Conservation (phyloP, 1,140 invertebrate genomes). For the Pygmarrhopalites habei region DNA sequence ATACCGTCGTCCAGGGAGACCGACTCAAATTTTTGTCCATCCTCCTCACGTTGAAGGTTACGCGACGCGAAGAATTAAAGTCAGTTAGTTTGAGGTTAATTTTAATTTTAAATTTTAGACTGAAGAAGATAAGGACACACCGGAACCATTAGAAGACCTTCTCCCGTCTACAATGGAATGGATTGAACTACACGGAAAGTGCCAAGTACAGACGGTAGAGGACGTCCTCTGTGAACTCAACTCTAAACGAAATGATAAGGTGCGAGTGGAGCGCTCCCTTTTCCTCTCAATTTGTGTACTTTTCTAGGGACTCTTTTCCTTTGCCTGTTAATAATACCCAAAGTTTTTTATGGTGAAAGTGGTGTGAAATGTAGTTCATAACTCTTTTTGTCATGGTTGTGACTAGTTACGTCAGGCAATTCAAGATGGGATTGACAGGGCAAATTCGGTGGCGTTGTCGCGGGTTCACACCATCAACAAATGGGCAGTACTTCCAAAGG, state of each 20-base stretch:
- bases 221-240: constrained; percentile 56
- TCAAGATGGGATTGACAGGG: constrained; percentile 66
- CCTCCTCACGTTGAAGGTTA: constrained; percentile 77
- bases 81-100: not conserved
- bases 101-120: constrained; percentile 50
- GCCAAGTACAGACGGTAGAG: constrained; percentile 58
- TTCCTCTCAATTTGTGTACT: too few relatives aligned
- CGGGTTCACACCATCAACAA: constrained; percentile 87
- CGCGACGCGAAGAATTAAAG: too few relatives aligned
- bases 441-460: constrained; percentile 71
- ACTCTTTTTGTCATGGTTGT: too few relatives aligned
- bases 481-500: constrained; percentile 74
- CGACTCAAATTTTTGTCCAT: constrained; percentile 75
- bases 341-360: too few relatives aligned
- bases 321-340: too few relatives aligned
- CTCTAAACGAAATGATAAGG: constrained; percentile 47
- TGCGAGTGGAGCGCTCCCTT: too few relatives aligned
- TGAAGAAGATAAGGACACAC: constrained; percentile 59
- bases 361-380: too few relatives aligned
- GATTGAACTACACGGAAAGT: constrained; percentile 62
- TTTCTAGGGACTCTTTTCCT: too few relatives aligned
- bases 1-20: constrained; percentile 80
- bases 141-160: constrained; percentile 64
- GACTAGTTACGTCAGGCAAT: too few relatives aligned
- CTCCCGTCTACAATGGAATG: constrained; percentile 58